phyloP scores from a whole-genome alignment of 2,797 vertebrate species.

The Decapterus maruadsi region DNA sequence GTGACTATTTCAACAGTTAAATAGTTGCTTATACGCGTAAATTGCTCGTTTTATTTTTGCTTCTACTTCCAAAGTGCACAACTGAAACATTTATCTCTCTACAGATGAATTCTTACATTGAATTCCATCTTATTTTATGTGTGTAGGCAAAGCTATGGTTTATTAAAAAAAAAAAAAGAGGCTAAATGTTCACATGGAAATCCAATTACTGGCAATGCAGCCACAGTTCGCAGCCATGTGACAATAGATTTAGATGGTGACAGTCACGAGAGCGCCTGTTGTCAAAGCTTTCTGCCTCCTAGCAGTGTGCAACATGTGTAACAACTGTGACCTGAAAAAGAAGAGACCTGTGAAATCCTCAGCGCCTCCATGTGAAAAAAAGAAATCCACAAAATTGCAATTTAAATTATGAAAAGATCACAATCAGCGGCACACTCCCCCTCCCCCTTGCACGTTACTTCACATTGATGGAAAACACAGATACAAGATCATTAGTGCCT shows the following conservation, averaged over 20 bases:
- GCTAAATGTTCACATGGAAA: background rate
- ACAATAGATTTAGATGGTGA: constrained; percentile 2
- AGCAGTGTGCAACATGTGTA: background rate
- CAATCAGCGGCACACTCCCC: constrained; percentile 30
- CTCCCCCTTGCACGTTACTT: constrained; percentile 22
- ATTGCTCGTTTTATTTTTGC: background rate
- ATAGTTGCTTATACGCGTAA: no score
- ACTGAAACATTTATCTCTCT: background rate
- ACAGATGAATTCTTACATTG: background rate
- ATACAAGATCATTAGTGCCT: constrained; percentile 58
- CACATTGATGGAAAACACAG: constrained; percentile 66
- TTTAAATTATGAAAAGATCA: constrained; percentile 33
- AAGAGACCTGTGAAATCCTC: background rate
- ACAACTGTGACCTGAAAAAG: background rate
- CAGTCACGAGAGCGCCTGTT: constrained; percentile 8
- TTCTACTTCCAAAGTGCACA: background rate
- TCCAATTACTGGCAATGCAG: background rate
- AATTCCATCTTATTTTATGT: background rate
- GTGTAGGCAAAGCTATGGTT: background rate
- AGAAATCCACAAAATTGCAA: background rate
- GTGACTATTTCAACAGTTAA: no score
- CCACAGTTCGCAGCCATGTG: background rate
- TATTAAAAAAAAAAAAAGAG: background rate
- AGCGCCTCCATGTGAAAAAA: background rate
- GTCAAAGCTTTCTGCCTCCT: background rate